These are phyloP conservation scores for Perizoma flavofasciatum DNA, from an alignment of 2,888 invertebrate species.

Conservation along the genomic window DNA sequence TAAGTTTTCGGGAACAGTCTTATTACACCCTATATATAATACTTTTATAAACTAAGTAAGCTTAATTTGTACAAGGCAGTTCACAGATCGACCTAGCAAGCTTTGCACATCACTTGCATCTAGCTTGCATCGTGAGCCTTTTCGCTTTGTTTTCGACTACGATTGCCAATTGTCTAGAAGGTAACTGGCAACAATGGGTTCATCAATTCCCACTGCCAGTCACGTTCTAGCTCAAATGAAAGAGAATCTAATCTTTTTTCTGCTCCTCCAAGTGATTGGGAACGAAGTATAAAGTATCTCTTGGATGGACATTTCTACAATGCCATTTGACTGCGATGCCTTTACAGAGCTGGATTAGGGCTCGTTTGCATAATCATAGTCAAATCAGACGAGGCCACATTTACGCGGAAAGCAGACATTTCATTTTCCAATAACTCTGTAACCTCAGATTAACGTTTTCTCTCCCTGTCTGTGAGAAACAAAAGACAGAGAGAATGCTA, in stretches of 20 bases:
- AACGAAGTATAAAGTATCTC: conserved; percentile 55
- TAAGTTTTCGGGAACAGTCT: too few relatives aligned
- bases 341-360: conserved; percentile 62
- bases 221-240: conserved; percentile 71
- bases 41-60: too few relatives aligned
- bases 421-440: too few relatives aligned
- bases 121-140: background rate
- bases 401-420: conserved; percentile 4
- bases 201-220: conserved; percentile 65
- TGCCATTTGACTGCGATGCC: conserved; percentile 60
- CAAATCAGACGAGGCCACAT: conserved; percentile 38
- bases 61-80: too few relatives aligned
- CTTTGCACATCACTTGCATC: background rate
- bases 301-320: conserved; percentile 56
- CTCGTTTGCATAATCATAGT: conserved; percentile 69
- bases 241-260: conserved; percentile 75
- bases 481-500: too few relatives aligned
- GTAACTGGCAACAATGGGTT: conserved; percentile 56
- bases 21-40: too few relatives aligned
- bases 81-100: too few relatives aligned
- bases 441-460: too few relatives aligned
- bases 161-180: conserved; percentile 12
- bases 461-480: too few relatives aligned
- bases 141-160: conserved; percentile 1
- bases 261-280: conserved; percentile 64